Conservation (phyloP, 2,113 vertebrate species). For the Channa argus region DNA sequence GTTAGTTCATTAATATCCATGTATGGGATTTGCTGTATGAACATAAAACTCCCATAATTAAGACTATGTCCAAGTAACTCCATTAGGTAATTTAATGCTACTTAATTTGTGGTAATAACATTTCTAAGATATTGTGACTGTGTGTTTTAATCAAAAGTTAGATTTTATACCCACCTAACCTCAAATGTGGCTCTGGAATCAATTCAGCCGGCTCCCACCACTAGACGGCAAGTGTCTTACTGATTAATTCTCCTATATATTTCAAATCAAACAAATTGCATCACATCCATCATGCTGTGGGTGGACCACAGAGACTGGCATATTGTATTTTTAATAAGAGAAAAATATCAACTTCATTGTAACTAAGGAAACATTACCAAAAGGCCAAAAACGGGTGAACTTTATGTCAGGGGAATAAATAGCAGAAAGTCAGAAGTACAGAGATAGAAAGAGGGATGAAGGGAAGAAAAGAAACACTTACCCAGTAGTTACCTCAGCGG, state of each 20-base stretch:
- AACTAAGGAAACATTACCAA: slow-evolving; percentile 40
- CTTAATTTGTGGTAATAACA: no score
- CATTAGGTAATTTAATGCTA: no score
- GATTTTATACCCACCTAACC: slow-evolving; percentile 11
- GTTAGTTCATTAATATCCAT: no score
- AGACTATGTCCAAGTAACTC: no score
- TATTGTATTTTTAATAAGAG: slow-evolving; percentile 55
- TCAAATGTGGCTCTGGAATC: slow-evolving; percentile 25
- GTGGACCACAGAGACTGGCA: slow-evolving; percentile 14
- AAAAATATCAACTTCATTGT: slow-evolving; percentile 38
- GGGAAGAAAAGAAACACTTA: slow-evolving; percentile 36
- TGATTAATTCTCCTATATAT: slow-evolving; percentile 40
- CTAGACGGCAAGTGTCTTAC: slow-evolving; percentile 9
- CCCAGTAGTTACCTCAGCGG: slow-evolving; percentile 27
- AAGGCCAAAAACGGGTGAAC: slow-evolving; percentile 12
- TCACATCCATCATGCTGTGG: slow-evolving; percentile 39
- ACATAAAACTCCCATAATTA: no score
- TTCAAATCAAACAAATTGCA: slow-evolving; percentile 40
- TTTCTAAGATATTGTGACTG: no score
- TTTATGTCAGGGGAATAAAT: slow-evolving; percentile 30
- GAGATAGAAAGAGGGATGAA: slow-evolving; percentile 14
- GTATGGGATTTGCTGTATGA: no score
- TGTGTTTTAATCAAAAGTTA: background rate
- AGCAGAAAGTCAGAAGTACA: background rate
- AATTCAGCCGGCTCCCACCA: slow-evolving; percentile 24